Evolutionary conservation across 2,113 vertebrate species (phyloP).

Genomic region (Chaenocephalus aceratus): DNA sequence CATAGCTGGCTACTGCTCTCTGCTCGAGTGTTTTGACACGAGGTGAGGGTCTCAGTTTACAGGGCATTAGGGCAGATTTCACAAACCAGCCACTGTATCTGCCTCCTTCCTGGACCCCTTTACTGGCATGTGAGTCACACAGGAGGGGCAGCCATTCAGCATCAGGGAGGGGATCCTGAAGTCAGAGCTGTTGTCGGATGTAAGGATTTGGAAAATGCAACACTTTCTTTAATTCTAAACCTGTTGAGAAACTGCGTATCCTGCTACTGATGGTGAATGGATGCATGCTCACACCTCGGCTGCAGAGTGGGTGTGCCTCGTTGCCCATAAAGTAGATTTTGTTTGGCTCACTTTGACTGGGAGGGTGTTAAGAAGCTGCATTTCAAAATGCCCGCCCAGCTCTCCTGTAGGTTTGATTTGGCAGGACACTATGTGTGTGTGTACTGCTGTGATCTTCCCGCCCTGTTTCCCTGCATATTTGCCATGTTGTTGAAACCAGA

Average conservation of each 20-base stretch:
- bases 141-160: conserved; percentile 1
- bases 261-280: conserved; percentile 26
- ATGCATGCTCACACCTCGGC: conserved; percentile 2
- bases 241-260: conserved; percentile 7
- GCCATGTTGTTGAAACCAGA: conserved; percentile 52
- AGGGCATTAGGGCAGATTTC: conserved; percentile 57
- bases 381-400: conserved; percentile 74
- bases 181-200: not conserved
- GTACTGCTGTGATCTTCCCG: conserved; percentile 35
- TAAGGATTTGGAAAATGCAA: not conserved
- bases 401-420: conserved; percentile 65
- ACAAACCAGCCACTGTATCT: conserved; percentile 74
- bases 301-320: conserved; percentile 42
- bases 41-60: conserved; percentile 74
- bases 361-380: conserved; percentile 41
- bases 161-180: conserved; percentile 2
- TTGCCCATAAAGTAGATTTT: conserved; percentile 60
- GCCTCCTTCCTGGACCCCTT: conserved; percentile 48
- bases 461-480: conserved; percentile 56
- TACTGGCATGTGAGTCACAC: conserved; percentile 46
- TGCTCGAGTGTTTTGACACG: conserved; percentile 56
- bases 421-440: conserved; percentile 21
- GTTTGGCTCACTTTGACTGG: conserved; percentile 63
- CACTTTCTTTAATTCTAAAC: not conserved
- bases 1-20: conserved; percentile 44